Evolutionary conservation across 53 echinoderm and acorn worm genomes (phyloP), one percentile per base, ranked within the genome.

Genomic region (Antedon mediterranea): DNA sequence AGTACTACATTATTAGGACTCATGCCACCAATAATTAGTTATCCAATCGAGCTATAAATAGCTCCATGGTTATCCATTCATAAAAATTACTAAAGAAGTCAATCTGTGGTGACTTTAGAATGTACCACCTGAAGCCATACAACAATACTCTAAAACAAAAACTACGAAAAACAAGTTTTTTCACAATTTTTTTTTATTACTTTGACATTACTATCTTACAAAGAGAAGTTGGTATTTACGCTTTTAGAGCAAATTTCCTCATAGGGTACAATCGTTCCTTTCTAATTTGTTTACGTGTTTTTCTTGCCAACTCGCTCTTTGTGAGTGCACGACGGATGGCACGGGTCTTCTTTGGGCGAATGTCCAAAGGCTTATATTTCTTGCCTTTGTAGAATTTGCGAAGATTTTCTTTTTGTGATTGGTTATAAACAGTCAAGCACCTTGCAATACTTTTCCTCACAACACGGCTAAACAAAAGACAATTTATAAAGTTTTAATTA

Each of bases 381-480:
- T 79, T 78, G 83, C 81, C 78, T 73, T 90, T 90, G 90, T 98
- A 98, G 79, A 90, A 98, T 89, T 98, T 98, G 44, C 98, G 90
- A 31, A 98, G 86, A 72, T 98, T 90, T 77, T 90, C 89, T 87
- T 98, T 98, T 78, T 89, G 90, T 29, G 90, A 92, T 81, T 92
- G 90, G 75, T 98, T 81, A 82, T 92, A 92, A 71, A 98, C 98
- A 5, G 98, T 98, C 80, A 84, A 74, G 43, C 92, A 90, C 37
- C 98, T 88, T 75, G 98, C 98, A 79, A 98, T 98, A 43, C 90
- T 88, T 82, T 98, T 98, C 34, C 98, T 92, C 57, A 98, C 90
- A 31, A 93, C 92, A 72, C 93, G 88, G 78, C 98, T 98, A 86
- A 27, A 44, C 4, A 0, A 72, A 77, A 43, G 4, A 28, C 29